These are phyloP conservation scores for Chloromyia formosa DNA, from an alignment of 2,888 invertebrate genomes.

Conservation along the genomic window DNA sequence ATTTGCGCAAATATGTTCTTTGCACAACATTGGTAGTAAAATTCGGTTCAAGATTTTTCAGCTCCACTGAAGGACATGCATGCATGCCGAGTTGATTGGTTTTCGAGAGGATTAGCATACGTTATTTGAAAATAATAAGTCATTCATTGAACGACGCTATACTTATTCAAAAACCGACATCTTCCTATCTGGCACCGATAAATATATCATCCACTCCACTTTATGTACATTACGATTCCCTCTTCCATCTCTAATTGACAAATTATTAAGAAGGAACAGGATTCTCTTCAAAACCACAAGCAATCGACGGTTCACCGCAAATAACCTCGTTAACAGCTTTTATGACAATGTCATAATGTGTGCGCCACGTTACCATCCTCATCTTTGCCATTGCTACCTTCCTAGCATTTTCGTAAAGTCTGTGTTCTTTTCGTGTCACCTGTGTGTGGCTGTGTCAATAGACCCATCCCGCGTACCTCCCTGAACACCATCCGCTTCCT, in stretches of 20 bases:
- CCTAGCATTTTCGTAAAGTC: background rate
- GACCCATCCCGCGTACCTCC: background rate
- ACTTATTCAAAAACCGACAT: too few species aligned
- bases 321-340: conserved; percentile 36
- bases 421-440: background rate
- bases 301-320: conserved; percentile 32
- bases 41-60: too few species aligned
- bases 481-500: background rate
- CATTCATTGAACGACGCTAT: too few species aligned
- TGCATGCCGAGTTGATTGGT: too few species aligned
- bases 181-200: too few species aligned
- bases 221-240: too few species aligned
- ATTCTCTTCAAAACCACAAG: conserved; percentile 15
- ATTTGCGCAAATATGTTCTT: too few species aligned
- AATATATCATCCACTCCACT: too few species aligned
- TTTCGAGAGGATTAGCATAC: too few species aligned
- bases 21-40: too few species aligned
- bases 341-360: conserved; percentile 28
- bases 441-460: background rate
- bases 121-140: too few species aligned
- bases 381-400: background rate
- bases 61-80: too few species aligned
- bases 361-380: background rate
- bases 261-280: conserved; percentile 25
- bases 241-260: conserved; percentile 24